Percentiles rank a stretch among this genome's conserved stretches.
phyloP scores from a whole-genome alignment of 1,140 invertebrate species.

The Euwallacea similis region DNA sequence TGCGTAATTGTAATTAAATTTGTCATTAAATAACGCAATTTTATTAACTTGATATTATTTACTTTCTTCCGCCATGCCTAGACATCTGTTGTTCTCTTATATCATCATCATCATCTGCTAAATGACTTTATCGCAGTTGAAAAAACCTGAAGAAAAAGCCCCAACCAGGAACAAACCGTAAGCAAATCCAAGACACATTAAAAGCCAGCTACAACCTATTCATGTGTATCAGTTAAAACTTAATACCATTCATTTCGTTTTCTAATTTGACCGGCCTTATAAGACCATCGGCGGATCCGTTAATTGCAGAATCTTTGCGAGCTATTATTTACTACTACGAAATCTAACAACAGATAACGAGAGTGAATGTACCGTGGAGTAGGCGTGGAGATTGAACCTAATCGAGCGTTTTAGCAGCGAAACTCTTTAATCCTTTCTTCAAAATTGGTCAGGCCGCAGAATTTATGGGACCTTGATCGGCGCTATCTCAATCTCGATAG shows the following conservation, averaged over 20 bases:
- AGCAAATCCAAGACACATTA: background rate
- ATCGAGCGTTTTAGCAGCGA: slow-evolving; percentile 19
- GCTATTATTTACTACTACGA: slow-evolving; percentile 34
- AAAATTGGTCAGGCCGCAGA: no score
- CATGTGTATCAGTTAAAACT: slow-evolving; percentile 22
- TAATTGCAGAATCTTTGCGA: slow-evolving; percentile 32
- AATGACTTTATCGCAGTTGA: no score
- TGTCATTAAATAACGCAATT: no score
- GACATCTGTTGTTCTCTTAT: no score
- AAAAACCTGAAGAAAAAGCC: no score
- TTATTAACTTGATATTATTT: no score
- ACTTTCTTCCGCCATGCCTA: no score
- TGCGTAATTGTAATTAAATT: no score
- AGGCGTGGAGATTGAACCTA: slow-evolving; percentile 27
- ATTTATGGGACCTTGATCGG: no score
- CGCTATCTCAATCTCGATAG: no score
- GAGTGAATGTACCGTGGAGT: slow-evolving; percentile 31
- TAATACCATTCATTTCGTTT: slow-evolving; percentile 29
- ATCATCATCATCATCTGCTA: no score
- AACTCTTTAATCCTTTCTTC: background rate
- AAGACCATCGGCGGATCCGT: slow-evolving; percentile 22
- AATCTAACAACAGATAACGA: slow-evolving; percentile 33
- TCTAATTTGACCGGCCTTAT: slow-evolving; percentile 25
- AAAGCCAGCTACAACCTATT: slow-evolving; percentile 16
- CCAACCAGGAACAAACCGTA: no score